These are phyloP conservation scores for Hypselothyrea guttata DNA, from an alignment of 2,888 invertebrate genomes.

Conservation along the genomic window DNA sequence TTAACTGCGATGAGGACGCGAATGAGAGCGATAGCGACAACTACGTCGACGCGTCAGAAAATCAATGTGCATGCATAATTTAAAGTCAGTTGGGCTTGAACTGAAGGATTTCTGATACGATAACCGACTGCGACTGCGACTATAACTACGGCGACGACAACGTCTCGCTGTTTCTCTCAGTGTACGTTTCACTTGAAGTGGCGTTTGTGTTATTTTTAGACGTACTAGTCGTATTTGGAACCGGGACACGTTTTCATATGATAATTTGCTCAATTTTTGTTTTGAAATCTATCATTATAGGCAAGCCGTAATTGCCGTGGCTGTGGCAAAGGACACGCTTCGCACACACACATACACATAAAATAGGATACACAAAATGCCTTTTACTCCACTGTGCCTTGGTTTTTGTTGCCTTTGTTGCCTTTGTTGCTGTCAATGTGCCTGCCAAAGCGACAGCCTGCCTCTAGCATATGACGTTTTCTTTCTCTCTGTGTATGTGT, in stretches of 20 bases:
- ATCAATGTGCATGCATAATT: conserved; percentile 76
- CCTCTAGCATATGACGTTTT: conserved; percentile 76
- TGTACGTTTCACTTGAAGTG: too few species aligned
- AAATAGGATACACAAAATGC: conserved; percentile 76
- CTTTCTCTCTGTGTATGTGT: conserved; percentile 42
- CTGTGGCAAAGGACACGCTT: background rate
- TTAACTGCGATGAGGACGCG: conserved; percentile 28
- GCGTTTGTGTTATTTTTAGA: conserved; percentile 61
- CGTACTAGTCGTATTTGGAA: conserved; percentile 47
- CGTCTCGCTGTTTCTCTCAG: background rate
- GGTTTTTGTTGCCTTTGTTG: conserved; percentile 17
- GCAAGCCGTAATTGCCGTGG: conserved; percentile 59
- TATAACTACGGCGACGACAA: background rate
- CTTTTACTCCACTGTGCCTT: conserved; percentile 48
- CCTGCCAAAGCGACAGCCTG: conserved; percentile 56
- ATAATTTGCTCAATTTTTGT: conserved; percentile 71
- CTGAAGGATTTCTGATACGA: conserved; percentile 41
- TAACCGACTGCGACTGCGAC: conserved; percentile 18
- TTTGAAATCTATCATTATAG: conserved; percentile 73
- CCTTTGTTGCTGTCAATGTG: conserved; percentile 49
- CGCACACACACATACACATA: conserved; percentile 43
- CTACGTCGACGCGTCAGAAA: conserved; percentile 51
- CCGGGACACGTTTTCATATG: conserved; percentile 57
- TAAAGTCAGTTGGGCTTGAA: conserved; percentile 52
- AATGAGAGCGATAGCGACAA: conserved; percentile 17